Evolutionary conservation across 2,113 vertebrate genomes (phyloP), one percentile per base, ranked within the genome.

Genomic region (Hippolais icterina): DNA sequence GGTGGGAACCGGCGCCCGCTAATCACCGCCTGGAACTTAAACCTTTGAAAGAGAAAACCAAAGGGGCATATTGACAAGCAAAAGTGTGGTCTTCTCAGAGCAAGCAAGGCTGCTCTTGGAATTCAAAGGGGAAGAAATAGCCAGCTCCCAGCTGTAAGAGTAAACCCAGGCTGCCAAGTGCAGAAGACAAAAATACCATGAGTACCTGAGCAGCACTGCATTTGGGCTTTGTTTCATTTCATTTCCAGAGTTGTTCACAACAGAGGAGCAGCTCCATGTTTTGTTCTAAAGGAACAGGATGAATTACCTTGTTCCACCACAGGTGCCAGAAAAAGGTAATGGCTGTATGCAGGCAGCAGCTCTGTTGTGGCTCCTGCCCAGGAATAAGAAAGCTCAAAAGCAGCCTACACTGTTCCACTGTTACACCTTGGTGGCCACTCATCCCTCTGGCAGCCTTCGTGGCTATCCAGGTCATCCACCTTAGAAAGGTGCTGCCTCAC

Each of bases 1-100:
- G 98, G 96, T 19, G 99, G 99, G 96, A 99, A 99, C 37, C 94
- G 91, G 39, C 98, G 98, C 31, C 98, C 98, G 0, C 98, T 98
- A 27, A 99, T 98, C 97, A 99, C 98, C 3, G 99, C 99, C 97
- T 99, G 99, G 98, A 99, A 99, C 89, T 98, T 99, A 94, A 99
- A 99, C 85, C 99, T 99, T 96, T 15, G 69, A 37, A 31, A 95
- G 63, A 95, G 80, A 66, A 78, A 54, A 85, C 18, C 63, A 93
- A 71, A 84, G 52, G 15, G 25, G 44, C 31, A 54, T 81, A 41
- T 6, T 2, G 7, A 53, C 42, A 66, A 24, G 28, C 18, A 39
- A 16, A 68, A 47, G 24, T 1, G 9, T 4, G 17, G 9, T 33
- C 13, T 41, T 23, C 54, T 49, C 63, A 37, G 17, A 37, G 35